phyloP scores from a whole-genome alignment of 2,113 vertebrate species.

The Cathartes aura region DNA sequence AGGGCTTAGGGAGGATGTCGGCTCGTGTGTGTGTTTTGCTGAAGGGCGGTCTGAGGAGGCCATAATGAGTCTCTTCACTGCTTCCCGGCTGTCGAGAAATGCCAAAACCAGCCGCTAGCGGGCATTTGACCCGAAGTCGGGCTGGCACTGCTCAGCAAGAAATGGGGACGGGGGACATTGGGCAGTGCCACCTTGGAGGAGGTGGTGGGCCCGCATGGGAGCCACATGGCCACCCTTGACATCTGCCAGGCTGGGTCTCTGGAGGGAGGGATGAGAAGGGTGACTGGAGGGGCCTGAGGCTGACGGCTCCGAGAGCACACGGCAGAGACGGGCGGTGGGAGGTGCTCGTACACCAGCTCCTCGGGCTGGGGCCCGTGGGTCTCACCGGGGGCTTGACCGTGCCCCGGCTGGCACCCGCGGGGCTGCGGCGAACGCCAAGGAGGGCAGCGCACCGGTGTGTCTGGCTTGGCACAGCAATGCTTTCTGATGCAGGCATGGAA shows the following conservation, averaged over 20 bases:
- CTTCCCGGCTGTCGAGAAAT: not conserved
- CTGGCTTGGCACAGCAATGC: accelerated
- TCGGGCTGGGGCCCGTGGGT: accelerated
- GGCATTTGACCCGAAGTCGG: not conserved
- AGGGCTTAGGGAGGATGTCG: not conserved
- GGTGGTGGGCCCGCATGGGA: not conserved
- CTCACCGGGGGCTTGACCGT: not conserved
- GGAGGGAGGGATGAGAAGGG: not conserved
- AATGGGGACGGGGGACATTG: not conserved
- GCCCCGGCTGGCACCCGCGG: not conserved
- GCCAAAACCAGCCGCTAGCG: not conserved
- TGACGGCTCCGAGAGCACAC: not conserved
- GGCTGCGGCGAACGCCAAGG: not conserved
- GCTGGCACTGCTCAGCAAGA: not conserved
- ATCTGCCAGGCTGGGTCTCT: not conserved
- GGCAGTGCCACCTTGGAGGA: not conserved
- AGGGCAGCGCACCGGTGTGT: accelerated
- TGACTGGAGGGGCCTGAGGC: not conserved
- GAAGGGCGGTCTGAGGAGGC: not conserved
- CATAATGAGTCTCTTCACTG: not conserved
- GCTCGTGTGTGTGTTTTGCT: not conserved
- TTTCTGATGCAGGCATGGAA: not conserved
- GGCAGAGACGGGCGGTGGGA: not conserved
- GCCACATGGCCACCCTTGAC: not conserved
- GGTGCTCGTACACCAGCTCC: not conserved